phyloP scores from a whole-genome alignment of 2,888 invertebrate species.

The Folsomia candida region DNA sequence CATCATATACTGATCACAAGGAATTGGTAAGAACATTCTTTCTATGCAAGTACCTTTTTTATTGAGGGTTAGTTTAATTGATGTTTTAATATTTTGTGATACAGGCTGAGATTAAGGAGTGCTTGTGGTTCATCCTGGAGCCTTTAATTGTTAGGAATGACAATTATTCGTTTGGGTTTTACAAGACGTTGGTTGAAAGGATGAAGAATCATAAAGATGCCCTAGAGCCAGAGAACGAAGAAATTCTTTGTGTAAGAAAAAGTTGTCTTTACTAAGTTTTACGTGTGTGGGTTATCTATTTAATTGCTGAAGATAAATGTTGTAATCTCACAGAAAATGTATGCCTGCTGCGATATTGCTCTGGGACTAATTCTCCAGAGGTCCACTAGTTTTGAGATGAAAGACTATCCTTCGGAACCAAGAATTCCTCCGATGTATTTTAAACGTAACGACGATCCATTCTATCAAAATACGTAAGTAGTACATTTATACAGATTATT shows the following conservation, averaged over 20 bases:
- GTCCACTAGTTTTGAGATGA: constrained; percentile 81
- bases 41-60: too few species aligned
- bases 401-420: constrained; percentile 81
- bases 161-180: constrained; percentile 91
- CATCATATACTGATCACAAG: constrained; percentile 69
- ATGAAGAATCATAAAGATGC: constrained; percentile 94
- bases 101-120: constrained; percentile 60
- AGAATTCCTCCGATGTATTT: constrained; percentile 89
- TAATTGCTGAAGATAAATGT: background rate
- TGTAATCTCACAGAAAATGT: constrained; percentile 91
- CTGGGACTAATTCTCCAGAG: constrained; percentile 85
- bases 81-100: constrained; percentile 20
- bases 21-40: constrained; percentile 71
- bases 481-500: background rate
- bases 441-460: constrained; percentile 63
- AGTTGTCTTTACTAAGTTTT: background rate
- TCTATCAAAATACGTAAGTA: constrained; percentile 68
- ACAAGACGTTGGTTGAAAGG: constrained; percentile 85
- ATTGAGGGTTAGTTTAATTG: constrained; percentile 52
- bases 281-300: too few species aligned
- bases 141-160: constrained; percentile 90
- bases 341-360: constrained; percentile 93
- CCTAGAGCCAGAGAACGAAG: constrained; percentile 75
- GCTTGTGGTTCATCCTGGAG: constrained; percentile 91
- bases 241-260: constrained; percentile 75